These are phyloP conservation scores for Drosophila pruinosa DNA, from an alignment of 1,140 invertebrate species.

Conservation along the genomic window DNA sequence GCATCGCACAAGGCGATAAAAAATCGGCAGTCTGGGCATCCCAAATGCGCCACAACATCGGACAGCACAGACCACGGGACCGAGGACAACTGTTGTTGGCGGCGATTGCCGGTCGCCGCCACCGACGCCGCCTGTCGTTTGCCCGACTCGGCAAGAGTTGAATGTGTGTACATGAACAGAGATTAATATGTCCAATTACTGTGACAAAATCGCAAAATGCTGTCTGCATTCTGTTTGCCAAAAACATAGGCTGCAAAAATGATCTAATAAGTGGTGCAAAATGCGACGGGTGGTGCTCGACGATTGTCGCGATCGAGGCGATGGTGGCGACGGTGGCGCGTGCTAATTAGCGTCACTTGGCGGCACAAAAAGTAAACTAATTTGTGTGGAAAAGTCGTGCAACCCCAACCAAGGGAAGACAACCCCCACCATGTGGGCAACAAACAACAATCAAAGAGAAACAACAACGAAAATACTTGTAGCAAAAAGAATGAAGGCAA, in stretches of 20 bases:
- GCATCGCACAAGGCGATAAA: conserved; percentile 46
- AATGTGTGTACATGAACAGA: conserved; percentile 78
- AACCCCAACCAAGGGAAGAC: conserved; percentile 21
- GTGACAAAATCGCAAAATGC: conserved; percentile 82
- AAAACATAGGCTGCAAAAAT: conserved; percentile 59
- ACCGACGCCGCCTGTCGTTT: conserved; percentile 22
- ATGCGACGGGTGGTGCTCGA: conserved; percentile 27
- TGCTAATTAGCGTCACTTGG: conserved; percentile 79
- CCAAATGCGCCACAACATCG: conserved; percentile 31
- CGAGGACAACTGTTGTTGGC: conserved; percentile 13
- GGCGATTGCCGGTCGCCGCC: not conserved
- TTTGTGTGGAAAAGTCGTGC: conserved; percentile 73
- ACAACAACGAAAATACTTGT: conserved; percentile 11
- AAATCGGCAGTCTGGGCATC: conserved; percentile 56
- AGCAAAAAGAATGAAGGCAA: not conserved
- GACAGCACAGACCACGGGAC: not conserved
- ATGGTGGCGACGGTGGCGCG: conserved; percentile 62
- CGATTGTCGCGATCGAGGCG: conserved; percentile 13
- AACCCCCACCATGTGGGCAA: conserved; percentile 27
- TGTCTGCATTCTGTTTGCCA: conserved; percentile 67
- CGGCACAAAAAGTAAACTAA: conserved; percentile 69
- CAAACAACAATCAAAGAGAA: not conserved
- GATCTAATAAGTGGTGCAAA: conserved; percentile 68
- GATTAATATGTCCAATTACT: conserved; percentile 83
- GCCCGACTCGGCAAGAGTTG: conserved; percentile 39